A percentile compares a stretch with the other conserved stretches of the same genome.
Evolutionary conservation across 2,888 invertebrate species (phyloP).

Genomic region (Neria commutata): DNA sequence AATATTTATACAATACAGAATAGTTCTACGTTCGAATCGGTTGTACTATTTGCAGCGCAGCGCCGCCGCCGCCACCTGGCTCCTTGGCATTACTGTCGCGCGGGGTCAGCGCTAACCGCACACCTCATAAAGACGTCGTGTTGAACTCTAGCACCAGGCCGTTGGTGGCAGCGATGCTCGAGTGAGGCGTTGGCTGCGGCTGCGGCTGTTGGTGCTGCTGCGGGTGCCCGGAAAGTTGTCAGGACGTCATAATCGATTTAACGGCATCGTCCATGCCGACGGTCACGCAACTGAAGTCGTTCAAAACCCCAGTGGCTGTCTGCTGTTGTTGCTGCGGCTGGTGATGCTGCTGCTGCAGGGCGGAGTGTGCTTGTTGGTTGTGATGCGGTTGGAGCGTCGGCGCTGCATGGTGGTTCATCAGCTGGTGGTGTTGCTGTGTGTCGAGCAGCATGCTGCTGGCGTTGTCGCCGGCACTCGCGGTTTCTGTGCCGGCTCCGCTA

Average conservation of each 20-base stretch:
- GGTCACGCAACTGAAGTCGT: conserved; percentile 61
- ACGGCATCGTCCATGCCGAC: conserved; percentile 64
- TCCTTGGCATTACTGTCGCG: not conserved
- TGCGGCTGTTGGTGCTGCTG: conserved; percentile 29
- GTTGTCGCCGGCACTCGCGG: conserved; percentile 44
- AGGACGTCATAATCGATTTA: conserved; percentile 65
- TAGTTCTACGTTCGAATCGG: too few relatives aligned
- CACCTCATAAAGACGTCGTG: conserved; percentile 47
- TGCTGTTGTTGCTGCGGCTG: conserved; percentile 35
- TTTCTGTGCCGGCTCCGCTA: conserved; percentile 44
- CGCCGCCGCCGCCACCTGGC: conserved; percentile 18
- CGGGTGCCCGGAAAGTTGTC: conserved; percentile 49
- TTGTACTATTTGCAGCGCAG: conserved; percentile 16
- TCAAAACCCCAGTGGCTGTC: conserved; percentile 54
- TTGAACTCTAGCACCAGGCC: conserved; percentile 55
- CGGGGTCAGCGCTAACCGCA: not conserved
- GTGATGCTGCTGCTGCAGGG: conserved; percentile 8
- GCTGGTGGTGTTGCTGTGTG: conserved; percentile 39
- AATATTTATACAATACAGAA: too few relatives aligned
- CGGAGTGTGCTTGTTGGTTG: conserved; percentile 13
- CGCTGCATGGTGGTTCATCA: conserved; percentile 33
- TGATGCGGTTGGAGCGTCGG: conserved; percentile 36
- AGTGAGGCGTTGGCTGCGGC: too few relatives aligned
- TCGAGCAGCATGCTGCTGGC: conserved; percentile 45
- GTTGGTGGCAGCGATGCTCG: conserved; percentile 33